Conservation (phyloP, 2,888 invertebrate genomes). For the Crepidodera aurea region DNA sequence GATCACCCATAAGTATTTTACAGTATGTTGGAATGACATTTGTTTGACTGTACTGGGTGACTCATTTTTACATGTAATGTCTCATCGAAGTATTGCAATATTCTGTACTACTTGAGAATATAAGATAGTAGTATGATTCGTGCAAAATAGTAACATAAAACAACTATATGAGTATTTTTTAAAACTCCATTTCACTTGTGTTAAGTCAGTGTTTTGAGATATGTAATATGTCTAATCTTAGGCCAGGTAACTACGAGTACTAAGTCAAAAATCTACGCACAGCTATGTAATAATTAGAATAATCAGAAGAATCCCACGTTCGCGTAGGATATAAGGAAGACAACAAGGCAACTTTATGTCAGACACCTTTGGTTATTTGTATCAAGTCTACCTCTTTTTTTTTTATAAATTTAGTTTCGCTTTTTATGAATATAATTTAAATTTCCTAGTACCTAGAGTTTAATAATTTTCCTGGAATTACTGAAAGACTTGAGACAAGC, state of each 20-base stretch:
- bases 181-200: neutral
- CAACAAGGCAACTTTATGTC: constrained; percentile 56
- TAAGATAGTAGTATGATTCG: no score
- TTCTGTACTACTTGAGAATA: no score
- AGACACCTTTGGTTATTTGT: constrained; percentile 36
- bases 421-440: constrained; percentile 23
- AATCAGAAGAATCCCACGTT: constrained; percentile 28
- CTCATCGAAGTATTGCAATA: no score
- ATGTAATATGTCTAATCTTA: constrained; percentile 42
- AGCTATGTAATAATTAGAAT: constrained; percentile 35
- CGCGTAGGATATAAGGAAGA: constrained; percentile 52
- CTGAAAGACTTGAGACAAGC: no score
- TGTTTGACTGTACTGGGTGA: no score
- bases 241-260: constrained; percentile 45
- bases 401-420: constrained; percentile 6
- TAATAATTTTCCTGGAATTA: neutral
- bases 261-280: constrained; percentile 36
- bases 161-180: no score
- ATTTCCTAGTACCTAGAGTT: neutral
- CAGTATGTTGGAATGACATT: no score
- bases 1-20: no score
- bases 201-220: constrained; percentile 41
- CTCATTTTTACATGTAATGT: no score
- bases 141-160: no score
- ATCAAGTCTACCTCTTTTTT: constrained; percentile 33